These are phyloP conservation scores for Drosophila nasuta DNA, from an alignment of 1,140 invertebrate genomes.

Conservation along the genomic window DNA sequence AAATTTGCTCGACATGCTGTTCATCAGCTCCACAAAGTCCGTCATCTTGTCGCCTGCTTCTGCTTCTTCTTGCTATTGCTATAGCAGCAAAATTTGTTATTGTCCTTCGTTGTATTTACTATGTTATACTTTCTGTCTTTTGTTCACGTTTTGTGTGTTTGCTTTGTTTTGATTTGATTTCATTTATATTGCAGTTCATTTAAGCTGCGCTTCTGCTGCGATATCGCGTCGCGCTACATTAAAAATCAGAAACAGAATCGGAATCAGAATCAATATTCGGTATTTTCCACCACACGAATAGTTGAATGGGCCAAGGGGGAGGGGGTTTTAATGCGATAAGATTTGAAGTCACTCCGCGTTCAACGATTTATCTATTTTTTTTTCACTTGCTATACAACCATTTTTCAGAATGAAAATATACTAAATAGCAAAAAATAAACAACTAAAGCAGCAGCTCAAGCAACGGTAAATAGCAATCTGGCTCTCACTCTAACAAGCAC, in stretches of 20 bases:
- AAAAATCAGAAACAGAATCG: conserved; percentile 9
- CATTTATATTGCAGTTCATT: conserved; percentile 23
- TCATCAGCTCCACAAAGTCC: conserved; percentile 74
- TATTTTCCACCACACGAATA: conserved; percentile 31
- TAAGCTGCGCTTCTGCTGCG: conserved; percentile 12
- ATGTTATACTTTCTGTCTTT: conserved; percentile 9
- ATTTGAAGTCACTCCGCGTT: conserved; percentile 26
- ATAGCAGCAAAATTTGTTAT: conserved; percentile 11
- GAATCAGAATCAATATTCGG: conserved; percentile 42
- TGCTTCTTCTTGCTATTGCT: background rate
- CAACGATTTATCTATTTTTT: conserved; percentile 37
- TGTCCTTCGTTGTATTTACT: conserved; percentile 5
- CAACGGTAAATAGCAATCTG: conserved; percentile 15
- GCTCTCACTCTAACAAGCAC: background rate
- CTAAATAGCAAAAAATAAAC: conserved; percentile 9
- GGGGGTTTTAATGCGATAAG: conserved; percentile 28
- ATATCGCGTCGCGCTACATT: conserved; percentile 8
- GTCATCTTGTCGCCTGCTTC: conserved; percentile 58
- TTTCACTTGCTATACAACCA: conserved; percentile 15
- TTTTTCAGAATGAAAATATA: conserved; percentile 37
- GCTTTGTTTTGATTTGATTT: conserved; percentile 5
- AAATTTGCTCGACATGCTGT: conserved; percentile 78
- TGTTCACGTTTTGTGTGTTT: background rate
- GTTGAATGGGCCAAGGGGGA: background rate
- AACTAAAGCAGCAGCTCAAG: conserved; percentile 2